phyloP scores from a whole-genome alignment of 2,113 vertebrate species.

The Dinomys branickii region DNA sequence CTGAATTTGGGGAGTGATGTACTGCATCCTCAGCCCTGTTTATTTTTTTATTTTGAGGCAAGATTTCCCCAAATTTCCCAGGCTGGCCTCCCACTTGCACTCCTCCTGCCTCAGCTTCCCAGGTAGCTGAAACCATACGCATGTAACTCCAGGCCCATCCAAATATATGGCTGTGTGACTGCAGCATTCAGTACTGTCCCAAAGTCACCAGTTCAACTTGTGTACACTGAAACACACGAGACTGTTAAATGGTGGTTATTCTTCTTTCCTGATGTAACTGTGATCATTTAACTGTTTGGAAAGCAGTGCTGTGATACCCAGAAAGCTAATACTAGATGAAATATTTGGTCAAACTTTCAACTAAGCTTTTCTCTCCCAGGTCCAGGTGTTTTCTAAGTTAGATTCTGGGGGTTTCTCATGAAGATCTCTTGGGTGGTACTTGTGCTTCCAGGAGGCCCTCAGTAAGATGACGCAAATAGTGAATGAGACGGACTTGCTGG shows the following conservation, averaged over 20 bases:
- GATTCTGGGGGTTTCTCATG: background rate
- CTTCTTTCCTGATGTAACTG: constrained; percentile 23
- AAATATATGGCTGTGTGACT: background rate
- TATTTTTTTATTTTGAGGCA: no score
- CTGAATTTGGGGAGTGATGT: background rate
- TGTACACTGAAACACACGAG: background rate
- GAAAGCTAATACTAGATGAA: background rate
- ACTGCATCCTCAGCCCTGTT: background rate
- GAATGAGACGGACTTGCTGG: constrained; percentile 92
- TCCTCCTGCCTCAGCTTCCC: background rate
- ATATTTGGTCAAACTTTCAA: constrained; percentile 11
- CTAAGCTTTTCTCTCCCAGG: background rate
- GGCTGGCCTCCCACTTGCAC: background rate
- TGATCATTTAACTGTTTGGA: background rate
- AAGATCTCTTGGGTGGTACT: background rate
- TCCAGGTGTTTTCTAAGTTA: background rate
- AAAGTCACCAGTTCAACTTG: background rate
- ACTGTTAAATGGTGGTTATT: background rate
- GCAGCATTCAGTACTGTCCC: background rate
- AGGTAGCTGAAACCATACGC: background rate
- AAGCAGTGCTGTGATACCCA: background rate
- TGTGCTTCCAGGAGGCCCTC: constrained; percentile 91
- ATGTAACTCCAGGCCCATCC: background rate
- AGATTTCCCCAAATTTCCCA: background rate
- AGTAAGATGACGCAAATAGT: constrained; percentile 93